A percentile compares a stretch with the other conserved stretches of the same genome.
Evolutionary conservation across 1,140 invertebrate genomes (phyloP).

Genomic region (Apis cerana): DNA sequence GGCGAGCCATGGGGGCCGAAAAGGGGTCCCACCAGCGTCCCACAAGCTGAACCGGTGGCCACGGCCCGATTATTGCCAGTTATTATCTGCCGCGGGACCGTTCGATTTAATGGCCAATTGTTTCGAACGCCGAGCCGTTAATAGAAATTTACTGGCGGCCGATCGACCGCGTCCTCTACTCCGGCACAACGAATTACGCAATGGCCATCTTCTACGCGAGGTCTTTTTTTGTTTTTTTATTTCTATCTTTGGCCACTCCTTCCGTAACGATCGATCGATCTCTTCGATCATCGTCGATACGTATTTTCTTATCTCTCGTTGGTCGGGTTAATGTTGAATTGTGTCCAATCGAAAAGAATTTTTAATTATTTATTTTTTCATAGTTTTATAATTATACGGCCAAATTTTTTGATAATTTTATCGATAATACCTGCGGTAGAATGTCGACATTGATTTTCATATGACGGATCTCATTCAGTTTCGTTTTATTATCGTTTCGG

Average conservation of each 20-base stretch:
- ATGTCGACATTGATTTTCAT: no score
- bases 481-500: no score
- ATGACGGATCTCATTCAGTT: no score
- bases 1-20: conserved; percentile 46
- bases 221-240: not conserved
- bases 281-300: not conserved
- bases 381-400: no score
- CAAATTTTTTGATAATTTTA: no score
- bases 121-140: conserved; percentile 76
- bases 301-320: not conserved
- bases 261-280: not conserved
- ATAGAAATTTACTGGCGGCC: conserved; percentile 78
- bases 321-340: no score
- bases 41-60: conserved; percentile 72
- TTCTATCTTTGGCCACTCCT: not conserved
- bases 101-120: conserved; percentile 80
- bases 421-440: no score
- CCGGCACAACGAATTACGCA: conserved; percentile 40
- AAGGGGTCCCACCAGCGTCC: conserved; percentile 62
- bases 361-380: no score
- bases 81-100: conserved; percentile 79
- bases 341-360: no score
- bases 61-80: conserved; percentile 77
- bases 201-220: not conserved
- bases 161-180: conserved; percentile 31